A percentile compares a stretch with the other conserved stretches of the same genome.
Conservation (phyloP, 2,113 vertebrate genomes). For the Semicossyphus pulcher region DNA sequence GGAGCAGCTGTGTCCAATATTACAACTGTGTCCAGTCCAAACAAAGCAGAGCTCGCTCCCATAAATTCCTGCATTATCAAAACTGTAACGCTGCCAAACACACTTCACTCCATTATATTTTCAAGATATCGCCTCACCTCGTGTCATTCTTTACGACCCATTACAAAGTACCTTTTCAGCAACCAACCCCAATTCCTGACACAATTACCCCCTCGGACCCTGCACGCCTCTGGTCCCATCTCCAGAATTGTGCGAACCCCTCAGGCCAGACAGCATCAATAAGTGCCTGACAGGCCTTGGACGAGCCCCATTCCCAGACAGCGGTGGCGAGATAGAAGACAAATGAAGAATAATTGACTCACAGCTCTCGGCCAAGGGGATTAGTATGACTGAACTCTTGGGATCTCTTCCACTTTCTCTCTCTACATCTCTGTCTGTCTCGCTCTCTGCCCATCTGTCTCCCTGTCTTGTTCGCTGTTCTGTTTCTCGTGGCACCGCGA, state of each 20-base stretch:
- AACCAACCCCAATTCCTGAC: constrained; percentile 66
- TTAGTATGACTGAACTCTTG: constrained; percentile 76
- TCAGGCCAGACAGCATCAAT: constrained; percentile 75
- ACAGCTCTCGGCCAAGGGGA: constrained; percentile 76
- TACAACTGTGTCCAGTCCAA: not conserved
- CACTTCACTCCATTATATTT: constrained; percentile 14
- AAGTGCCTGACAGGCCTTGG: constrained; percentile 60
- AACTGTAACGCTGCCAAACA: constrained; percentile 17
- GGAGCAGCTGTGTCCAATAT: constrained; percentile 35
- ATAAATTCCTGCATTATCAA: constrained; percentile 38
- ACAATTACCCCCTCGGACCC: constrained; percentile 64
- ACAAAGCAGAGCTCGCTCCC: constrained; percentile 23
- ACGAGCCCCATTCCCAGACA: constrained; percentile 67
- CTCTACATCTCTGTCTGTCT: constrained; percentile 62
- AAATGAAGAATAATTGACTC: constrained; percentile 84
- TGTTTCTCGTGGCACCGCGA: constrained; percentile 11
- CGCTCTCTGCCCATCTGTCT: constrained; percentile 48
- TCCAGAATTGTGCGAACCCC: constrained; percentile 60
- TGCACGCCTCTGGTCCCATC: constrained; percentile 27
- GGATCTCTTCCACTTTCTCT: constrained; percentile 65
- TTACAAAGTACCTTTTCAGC: constrained; percentile 10
- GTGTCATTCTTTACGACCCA: constrained; percentile 13
- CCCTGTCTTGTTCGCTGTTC: constrained; percentile 19
- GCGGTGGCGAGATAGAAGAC: constrained; percentile 75
- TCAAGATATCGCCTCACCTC: constrained; percentile 19